Conservation (phyloP, 2,888 invertebrate genomes). For the Odontomyia ornata region DNA sequence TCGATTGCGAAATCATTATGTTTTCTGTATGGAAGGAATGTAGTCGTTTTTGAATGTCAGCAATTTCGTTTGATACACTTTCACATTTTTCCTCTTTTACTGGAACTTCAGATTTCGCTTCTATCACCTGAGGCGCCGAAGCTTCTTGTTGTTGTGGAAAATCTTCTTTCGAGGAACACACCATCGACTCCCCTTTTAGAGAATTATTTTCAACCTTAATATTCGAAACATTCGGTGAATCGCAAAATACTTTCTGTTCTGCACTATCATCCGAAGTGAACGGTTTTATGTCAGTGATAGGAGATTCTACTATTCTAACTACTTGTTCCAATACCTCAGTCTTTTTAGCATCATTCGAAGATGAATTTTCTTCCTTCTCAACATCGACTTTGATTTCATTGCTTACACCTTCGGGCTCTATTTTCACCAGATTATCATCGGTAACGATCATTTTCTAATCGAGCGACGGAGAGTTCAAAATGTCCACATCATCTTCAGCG, state of each 20-base stretch:
- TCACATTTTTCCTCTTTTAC: slow-evolving; percentile 52
- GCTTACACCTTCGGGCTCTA: slow-evolving; percentile 62
- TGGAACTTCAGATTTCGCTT: slow-evolving; percentile 1
- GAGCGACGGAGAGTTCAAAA: slow-evolving; percentile 60
- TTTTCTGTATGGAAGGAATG: slow-evolving; percentile 73
- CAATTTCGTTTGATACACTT: slow-evolving; percentile 66
- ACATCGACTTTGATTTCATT: slow-evolving; percentile 62
- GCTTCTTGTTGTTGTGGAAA: background rate
- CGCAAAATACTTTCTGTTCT: too few species aligned
- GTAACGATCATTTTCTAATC: slow-evolving; percentile 59
- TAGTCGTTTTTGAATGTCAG: slow-evolving; percentile 71
- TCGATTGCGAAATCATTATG: slow-evolving; percentile 69
- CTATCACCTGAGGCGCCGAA: background rate
- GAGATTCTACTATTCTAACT: slow-evolving; percentile 50
- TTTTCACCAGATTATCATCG: slow-evolving; percentile 62
- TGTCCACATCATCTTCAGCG: slow-evolving; percentile 62
- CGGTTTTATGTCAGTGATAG: slow-evolving; percentile 9
- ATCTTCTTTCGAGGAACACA: background rate
- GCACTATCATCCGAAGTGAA: too few species aligned
- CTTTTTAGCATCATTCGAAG: slow-evolving; percentile 36
- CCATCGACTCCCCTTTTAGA: background rate
- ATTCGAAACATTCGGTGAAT: too few species aligned
- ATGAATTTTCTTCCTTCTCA: slow-evolving; percentile 60
- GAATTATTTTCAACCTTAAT: slow-evolving; percentile 30
- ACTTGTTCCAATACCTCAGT: slow-evolving; percentile 30